Base-by-base conservation (phyloP, 2,888 invertebrate species). In the Thalpophila matura region DNA sequence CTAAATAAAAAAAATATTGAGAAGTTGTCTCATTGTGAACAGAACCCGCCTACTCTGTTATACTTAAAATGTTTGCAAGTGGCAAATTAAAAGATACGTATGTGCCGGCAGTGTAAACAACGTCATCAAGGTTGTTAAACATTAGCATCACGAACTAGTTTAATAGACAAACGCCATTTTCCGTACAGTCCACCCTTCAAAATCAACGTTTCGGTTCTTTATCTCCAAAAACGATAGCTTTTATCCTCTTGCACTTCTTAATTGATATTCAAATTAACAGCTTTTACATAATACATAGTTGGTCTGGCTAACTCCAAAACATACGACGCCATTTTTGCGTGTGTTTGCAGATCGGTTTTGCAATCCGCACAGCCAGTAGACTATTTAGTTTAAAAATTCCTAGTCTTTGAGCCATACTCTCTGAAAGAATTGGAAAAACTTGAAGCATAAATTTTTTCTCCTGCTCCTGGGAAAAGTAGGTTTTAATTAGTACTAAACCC, bases 81-180 rank as follows among this genome's bases (percentile, higher is more conserved):
- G 26, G 31, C 67, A 54, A 74, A 69, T 68, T 71, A 73, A 53
- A 67, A 20, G 37, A 27, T 47, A 67, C 37, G 59, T 46, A 27
- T 31, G 27, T 40, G 49, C 61, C 46, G 40, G 46, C 33, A 61
- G 37, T 54, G 33, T 31, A 55, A 58, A 54, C 56, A 66, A 40
- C 24, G 26, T 59, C 37, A 27, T 63, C 82, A 80, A 78, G 78
- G 80, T 73, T 62, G 27, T 16, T 64, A 74, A 74, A 73, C 50
- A 77, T 71, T 60, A 29, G 24, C 67, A 73, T 50, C 53, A 26
- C 55, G 65, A 64, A 62, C 67, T 66, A 66, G 69, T 77, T 57
- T 64, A 49, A 68, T 63, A 37, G 26, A 60, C 63, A 62, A 78
- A 54, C 55, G 18, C 10, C 14, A 31, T 42, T 66, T 77, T 57